Conservation (phyloP, 2,113 vertebrate genomes). For the Festucalex cinctus region DNA sequence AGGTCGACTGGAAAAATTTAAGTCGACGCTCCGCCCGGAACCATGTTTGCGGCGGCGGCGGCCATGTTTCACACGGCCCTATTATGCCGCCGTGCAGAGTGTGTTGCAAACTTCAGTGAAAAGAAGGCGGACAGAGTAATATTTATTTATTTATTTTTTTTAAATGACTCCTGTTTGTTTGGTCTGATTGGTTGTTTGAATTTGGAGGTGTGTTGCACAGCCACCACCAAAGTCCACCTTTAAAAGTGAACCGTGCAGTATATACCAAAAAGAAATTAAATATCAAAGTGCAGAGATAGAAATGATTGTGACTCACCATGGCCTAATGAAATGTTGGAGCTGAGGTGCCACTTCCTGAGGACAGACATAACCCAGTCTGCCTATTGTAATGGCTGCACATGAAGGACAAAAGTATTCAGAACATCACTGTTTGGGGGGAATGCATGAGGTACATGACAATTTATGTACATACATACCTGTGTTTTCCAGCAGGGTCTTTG, state of each 20-base stretch:
- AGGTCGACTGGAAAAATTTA: no score
- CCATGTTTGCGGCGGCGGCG: no score
- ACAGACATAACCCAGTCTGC: conserved; percentile 89
- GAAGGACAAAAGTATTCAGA: neutral
- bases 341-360: conserved; percentile 93
- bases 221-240: no score
- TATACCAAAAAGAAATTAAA: neutral
- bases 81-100: no score
- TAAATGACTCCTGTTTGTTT: no score
- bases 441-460: neutral
- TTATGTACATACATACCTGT: conserved; percentile 74
- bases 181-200: no score
- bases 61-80: no score
- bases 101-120: no score
- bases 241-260: neutral
- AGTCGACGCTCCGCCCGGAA: no score
- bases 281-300: neutral
- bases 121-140: no score
- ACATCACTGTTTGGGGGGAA: neutral
- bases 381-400: conserved; percentile 86
- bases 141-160: no score
- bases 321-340: conserved; percentile 91
- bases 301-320: conserved; percentile 76
- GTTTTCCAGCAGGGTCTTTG: conserved; percentile 92
- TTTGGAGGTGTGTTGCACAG: no score